Base-by-base conservation (phyloP, 2,113 vertebrate genomes). In the Puntigrus tetrazona region DNA sequence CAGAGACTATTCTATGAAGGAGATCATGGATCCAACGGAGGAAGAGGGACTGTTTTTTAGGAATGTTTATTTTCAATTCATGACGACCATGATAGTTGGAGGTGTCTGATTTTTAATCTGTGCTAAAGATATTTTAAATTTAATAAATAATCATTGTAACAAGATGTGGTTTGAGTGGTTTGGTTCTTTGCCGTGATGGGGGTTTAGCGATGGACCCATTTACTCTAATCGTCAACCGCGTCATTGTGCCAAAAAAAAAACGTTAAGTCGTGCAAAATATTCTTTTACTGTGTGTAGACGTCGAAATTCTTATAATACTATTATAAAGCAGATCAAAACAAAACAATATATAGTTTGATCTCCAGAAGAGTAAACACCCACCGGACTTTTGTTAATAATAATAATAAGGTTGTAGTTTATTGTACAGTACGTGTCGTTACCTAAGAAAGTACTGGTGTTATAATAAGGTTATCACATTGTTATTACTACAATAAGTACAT, bases 91-190 rank as follows among this genome's bases (percentile, higher is more conserved):
- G 90, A 93, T 94, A 93, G 92, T 92, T 94, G 94, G 92, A 94
- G 92, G 92, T 95, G 93, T 95, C 93, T 94, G 93, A 94, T 95
- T 95, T 95, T 94, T 94, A 95, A 95, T 93, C 93, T 94, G 94
- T 95, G 94, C 94, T 95, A 93, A 95, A 95, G 93, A 95, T 95
- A 95, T 95, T 95, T 95, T 95, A 94, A 93, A 95, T 95, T 95
- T 94, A 95, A 95, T 95, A 95, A 95, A 95, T 95, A 94, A 95
- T 87, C 92, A 93, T 91, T 94, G 93, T 94, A 95, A 94, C 92
- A 91, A 92, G 88, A 88, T 38, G 3, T 18, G n/a, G n/a, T n/a
- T n/a, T 20, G 31, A 43, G 34, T 78, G 86, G 52, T 29, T 81
- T 63, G 61, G 25, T 82, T 63, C 22, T 75, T 38, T 87, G 4